Conservation (phyloP, 2,888 invertebrate genomes). For the Uropetala carovei region DNA sequence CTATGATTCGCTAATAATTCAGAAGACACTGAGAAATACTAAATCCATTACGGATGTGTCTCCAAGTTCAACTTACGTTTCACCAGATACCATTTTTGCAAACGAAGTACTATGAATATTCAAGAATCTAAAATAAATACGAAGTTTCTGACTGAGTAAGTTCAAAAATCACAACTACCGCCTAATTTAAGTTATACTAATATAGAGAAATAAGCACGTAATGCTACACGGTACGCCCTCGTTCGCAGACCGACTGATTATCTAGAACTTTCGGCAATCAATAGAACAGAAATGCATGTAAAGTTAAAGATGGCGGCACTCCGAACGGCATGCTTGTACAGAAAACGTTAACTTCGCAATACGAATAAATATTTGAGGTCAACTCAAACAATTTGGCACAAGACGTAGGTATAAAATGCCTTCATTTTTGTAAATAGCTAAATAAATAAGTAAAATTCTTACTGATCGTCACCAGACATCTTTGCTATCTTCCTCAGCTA, state of each 20-base stretch:
- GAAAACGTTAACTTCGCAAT: conserved; percentile 27
- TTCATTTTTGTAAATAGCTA: background rate
- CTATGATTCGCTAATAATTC: background rate
- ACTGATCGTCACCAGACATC: conserved; percentile 55
- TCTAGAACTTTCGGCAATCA: conserved; percentile 74
- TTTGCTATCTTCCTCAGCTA: conserved; percentile 45
- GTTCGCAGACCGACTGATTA: conserved; percentile 67
- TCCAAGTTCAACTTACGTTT: background rate
- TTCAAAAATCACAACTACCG: background rate
- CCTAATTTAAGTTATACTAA: background rate
- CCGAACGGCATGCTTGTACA: conserved; percentile 53
- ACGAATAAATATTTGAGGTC: background rate
- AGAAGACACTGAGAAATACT: background rate
- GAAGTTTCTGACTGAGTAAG: background rate
- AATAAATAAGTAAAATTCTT: conserved; percentile 21
- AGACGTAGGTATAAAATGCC: background rate
- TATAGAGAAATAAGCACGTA: conserved; percentile 42
- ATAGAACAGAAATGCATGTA: conserved; percentile 71
- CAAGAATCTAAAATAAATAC: conserved; percentile 41
- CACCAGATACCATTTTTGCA: conserved; percentile 38
- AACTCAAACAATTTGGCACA: background rate
- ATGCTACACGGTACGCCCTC: conserved; percentile 28
- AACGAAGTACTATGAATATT: conserved; percentile 9
- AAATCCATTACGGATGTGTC: conserved; percentile 51
- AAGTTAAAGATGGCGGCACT: conserved; percentile 58